phyloP scores from a whole-genome alignment of 1,140 invertebrate genomes.

The Drosophila parabipectinata region DNA sequence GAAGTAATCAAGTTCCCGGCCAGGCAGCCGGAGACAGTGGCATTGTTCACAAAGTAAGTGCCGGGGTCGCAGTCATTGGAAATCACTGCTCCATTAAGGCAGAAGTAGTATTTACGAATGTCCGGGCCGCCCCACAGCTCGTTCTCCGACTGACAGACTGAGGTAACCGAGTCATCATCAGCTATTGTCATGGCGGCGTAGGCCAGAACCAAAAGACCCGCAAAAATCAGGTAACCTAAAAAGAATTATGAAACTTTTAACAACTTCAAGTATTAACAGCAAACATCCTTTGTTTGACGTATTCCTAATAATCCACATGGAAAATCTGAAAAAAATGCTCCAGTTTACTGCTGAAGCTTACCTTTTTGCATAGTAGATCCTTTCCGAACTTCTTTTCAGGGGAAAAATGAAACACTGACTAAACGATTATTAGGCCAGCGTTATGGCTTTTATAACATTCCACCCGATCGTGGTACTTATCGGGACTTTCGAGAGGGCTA shows the following conservation, averaged over 20 bases:
- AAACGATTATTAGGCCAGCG: slow-evolving; percentile 28
- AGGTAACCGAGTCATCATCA: neutral
- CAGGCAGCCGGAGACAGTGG: slow-evolving; percentile 60
- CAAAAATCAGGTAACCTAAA: slow-evolving; percentile 37
- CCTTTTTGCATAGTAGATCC: slow-evolving; percentile 58
- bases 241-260: too few relatives aligned
- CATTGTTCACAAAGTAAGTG: slow-evolving; percentile 65
- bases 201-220: slow-evolving; percentile 41
- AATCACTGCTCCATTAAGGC: slow-evolving; percentile 22
- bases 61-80: slow-evolving; percentile 26
- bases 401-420: slow-evolving; percentile 51
- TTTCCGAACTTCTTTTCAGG: slow-evolving; percentile 16
- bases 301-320: neutral
- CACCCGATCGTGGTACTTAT: slow-evolving; percentile 47
- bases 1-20: slow-evolving; percentile 38
- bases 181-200: slow-evolving; percentile 1
- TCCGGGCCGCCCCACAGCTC: slow-evolving; percentile 57
- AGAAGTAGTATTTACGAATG: slow-evolving; percentile 57
- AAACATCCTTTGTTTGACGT: neutral
- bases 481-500: slow-evolving; percentile 24
- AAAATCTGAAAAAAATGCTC: neutral
- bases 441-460: slow-evolving; percentile 56
- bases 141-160: slow-evolving; percentile 39
- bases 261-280: too few relatives aligned
- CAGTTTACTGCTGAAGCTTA: slow-evolving; percentile 12